Conservation (phyloP, 2,113 vertebrate genomes). For the Corythoichthys haematopterus region DNA sequence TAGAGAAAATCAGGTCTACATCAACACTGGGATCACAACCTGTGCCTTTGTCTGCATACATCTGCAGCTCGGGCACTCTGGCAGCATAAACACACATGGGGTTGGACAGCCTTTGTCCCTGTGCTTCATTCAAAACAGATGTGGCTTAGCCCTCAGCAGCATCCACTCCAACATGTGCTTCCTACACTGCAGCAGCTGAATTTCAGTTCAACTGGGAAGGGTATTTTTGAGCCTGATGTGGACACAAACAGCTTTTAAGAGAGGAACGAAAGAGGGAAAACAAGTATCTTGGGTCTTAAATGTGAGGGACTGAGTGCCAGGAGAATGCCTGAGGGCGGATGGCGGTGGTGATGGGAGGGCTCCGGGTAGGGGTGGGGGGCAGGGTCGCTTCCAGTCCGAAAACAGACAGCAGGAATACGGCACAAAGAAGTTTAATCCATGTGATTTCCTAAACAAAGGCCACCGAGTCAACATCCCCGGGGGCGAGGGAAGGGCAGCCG, state of each 20-base stretch:
- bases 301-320: neutral
- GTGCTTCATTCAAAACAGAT: conserved; percentile 53
- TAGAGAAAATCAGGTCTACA: neutral
- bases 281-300: conserved; percentile 2
- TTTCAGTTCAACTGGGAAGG: conserved; percentile 3
- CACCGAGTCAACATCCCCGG: conserved; percentile 12
- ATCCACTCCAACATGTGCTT: conserved; percentile 44
- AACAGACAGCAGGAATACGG: conserved; percentile 32
- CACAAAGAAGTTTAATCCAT: conserved; percentile 63
- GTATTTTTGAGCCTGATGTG: neutral
- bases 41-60: conserved; percentile 27
- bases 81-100: conserved; percentile 26
- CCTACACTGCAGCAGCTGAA: conserved; percentile 9
- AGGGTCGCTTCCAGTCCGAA: conserved; percentile 34
- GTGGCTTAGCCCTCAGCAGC: conserved; percentile 33
- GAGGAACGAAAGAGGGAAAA: neutral
- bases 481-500: conserved; percentile 3
- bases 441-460: conserved; percentile 43
- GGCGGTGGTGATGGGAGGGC: neutral
- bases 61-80: conserved; percentile 40
- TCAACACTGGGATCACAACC: conserved; percentile 15
- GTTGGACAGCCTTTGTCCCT: conserved; percentile 51
- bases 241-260: neutral
- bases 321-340: conserved; percentile 23
- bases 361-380: conserved; percentile 28